Evolutionary conservation across 2,888 invertebrate genomes (phyloP).

Genomic region (Pomacea canaliculata): DNA sequence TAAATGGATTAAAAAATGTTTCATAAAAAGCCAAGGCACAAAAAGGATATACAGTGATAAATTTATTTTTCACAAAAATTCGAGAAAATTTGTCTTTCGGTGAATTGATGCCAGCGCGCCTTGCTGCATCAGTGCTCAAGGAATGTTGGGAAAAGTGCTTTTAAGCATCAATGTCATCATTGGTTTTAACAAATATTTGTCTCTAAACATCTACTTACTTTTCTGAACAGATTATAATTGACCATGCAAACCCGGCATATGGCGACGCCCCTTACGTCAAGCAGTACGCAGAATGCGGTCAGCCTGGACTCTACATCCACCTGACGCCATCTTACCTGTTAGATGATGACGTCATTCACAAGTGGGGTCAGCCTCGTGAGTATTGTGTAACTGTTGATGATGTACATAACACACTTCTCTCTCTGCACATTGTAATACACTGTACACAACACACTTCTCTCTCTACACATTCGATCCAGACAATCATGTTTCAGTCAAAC

Average conservation of each 20-base stretch:
- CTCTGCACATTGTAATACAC: not conserved
- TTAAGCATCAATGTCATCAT: too few species aligned
- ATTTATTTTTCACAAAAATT: too few species aligned
- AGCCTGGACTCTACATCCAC: slow-evolving; percentile 46
- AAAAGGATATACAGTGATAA: too few species aligned
- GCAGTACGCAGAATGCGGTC: slow-evolving; percentile 45
- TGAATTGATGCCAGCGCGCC: too few species aligned
- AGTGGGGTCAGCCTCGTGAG: slow-evolving; percentile 39
- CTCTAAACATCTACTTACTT: not conserved
- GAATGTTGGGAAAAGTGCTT: too few species aligned
- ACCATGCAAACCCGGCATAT: slow-evolving; percentile 59
- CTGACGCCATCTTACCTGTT: slow-evolving; percentile 51
- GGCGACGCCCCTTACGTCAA: slow-evolving; percentile 48
- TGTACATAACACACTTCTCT: not conserved
- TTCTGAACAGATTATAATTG: slow-evolving; percentile 30
- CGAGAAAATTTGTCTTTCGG: too few species aligned
- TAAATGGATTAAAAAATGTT: too few species aligned
- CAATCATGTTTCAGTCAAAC: not conserved
- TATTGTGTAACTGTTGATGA: not conserved
- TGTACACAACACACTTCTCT: not conserved
- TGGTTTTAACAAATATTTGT: too few species aligned
- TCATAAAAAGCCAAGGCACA: too few species aligned
- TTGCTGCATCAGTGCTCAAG: too few species aligned
- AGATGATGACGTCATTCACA: slow-evolving; percentile 34
- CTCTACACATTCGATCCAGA: not conserved